Conservation (phyloP, 2,113 vertebrate genomes). For the Epinephelus cyanopodus region DNA sequence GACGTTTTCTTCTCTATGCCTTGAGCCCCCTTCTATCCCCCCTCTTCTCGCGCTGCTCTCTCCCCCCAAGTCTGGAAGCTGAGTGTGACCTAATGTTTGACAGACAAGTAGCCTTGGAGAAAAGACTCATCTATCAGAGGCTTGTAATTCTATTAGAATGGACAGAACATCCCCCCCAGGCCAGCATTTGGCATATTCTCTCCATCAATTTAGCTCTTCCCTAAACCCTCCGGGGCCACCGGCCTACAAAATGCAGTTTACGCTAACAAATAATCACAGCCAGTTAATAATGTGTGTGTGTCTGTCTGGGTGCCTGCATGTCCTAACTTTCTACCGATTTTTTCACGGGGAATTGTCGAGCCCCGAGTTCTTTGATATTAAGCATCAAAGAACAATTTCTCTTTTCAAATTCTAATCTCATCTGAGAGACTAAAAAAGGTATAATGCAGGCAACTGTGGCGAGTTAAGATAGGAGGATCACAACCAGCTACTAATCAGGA, state of each 20-base stretch:
- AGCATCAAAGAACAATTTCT: slow-evolving; percentile 67
- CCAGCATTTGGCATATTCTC: slow-evolving; percentile 73
- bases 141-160: slow-evolving; percentile 84
- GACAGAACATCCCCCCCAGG: slow-evolving; percentile 71
- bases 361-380: slow-evolving; percentile 57
- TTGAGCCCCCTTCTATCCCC: slow-evolving; percentile 42
- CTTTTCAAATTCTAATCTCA: slow-evolving; percentile 73
- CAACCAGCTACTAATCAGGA: slow-evolving; percentile 65
- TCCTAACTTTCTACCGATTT: slow-evolving; percentile 28
- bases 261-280: slow-evolving; percentile 73
- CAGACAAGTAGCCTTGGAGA: slow-evolving; percentile 84
- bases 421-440: slow-evolving; percentile 50
- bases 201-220: slow-evolving; percentile 72
- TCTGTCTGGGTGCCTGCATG: neutral
- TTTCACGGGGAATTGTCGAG: slow-evolving; percentile 31
- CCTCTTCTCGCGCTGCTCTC: neutral
- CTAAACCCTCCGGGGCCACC: slow-evolving; percentile 67
- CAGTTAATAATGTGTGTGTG: slow-evolving; percentile 63
- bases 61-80: slow-evolving; percentile 63
- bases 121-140: slow-evolving; percentile 81
- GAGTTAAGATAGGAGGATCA: slow-evolving; percentile 64
- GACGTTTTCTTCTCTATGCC: slow-evolving; percentile 64
- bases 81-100: slow-evolving; percentile 87
- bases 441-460: slow-evolving; percentile 45
- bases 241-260: slow-evolving; percentile 70